Percentiles rank a stretch among this genome's conserved stretches.
These are phyloP conservation scores for Lepidochrysops patricia DNA, from an alignment of 2,888 invertebrate species.

Conservation along the genomic window DNA sequence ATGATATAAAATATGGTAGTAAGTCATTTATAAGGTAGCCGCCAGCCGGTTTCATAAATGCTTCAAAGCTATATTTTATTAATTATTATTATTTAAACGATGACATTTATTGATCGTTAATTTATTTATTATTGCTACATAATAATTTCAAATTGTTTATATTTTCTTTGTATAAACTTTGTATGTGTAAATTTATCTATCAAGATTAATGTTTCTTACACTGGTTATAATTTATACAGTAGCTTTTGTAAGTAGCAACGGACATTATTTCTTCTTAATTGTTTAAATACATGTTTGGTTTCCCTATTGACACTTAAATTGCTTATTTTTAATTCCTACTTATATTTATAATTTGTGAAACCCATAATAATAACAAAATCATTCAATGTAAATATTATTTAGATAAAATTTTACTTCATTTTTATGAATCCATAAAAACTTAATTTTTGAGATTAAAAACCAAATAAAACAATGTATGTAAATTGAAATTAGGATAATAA, in stretches of 20 bases:
- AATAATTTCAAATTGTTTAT: background rate
- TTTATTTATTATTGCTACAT: background rate
- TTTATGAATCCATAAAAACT: too few species aligned
- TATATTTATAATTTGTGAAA: too few species aligned
- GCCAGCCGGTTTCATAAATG: background rate
- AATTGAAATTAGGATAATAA: background rate
- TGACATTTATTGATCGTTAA: background rate
- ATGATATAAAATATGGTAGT: background rate
- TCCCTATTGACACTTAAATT: too few species aligned
- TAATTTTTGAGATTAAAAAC: too few species aligned
- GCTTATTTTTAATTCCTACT: too few species aligned
- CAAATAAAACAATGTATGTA: background rate
- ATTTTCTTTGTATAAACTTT: background rate
- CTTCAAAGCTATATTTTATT: background rate
- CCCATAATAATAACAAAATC: too few species aligned
- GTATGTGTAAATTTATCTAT: background rate
- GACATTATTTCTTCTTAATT: too few species aligned
- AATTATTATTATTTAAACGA: too few species aligned
- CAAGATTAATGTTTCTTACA: background rate
- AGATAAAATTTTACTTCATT: background rate
- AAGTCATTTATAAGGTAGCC: too few species aligned
- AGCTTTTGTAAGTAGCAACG: too few species aligned
- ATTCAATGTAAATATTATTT: background rate
- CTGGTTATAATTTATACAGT: background rate
- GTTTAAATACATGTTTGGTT: too few species aligned